Evolutionary conservation across 1,140 invertebrate genomes (phyloP).

Genomic region (Drosophila triauraria): DNA sequence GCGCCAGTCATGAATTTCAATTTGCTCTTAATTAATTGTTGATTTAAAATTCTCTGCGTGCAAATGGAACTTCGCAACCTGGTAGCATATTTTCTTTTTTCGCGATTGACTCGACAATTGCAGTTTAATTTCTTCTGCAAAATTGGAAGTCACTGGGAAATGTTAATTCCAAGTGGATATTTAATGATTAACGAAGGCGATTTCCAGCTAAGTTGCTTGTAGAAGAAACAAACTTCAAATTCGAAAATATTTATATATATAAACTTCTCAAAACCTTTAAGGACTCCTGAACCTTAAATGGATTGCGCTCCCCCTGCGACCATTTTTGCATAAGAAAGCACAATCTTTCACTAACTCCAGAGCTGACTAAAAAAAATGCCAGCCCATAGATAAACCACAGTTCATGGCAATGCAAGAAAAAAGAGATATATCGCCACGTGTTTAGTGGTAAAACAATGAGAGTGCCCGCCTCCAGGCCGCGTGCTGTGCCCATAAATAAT

Average conservation of each 20-base stretch:
- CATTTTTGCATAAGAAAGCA: conserved; percentile 39
- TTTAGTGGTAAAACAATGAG: conserved; percentile 49
- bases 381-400: conserved; percentile 19
- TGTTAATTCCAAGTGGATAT: background rate
- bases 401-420: conserved; percentile 21
- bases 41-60: conserved; percentile 68
- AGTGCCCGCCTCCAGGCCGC: conserved; percentile 9
- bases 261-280: background rate
- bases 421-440: conserved; percentile 48
- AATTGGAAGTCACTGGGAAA: background rate
- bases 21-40: conserved; percentile 79
- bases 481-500: conserved; percentile 52
- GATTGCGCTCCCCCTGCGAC: background rate
- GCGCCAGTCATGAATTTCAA: conserved; percentile 76
- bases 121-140: background rate
- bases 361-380: conserved; percentile 16
- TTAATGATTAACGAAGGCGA: background rate
- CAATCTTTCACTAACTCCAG: conserved; percentile 17
- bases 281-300: background rate
- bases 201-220: background rate
- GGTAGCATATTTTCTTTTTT: background rate
- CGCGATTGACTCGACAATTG: conserved; percentile 2
- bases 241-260: background rate
- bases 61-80: conserved; percentile 16
- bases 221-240: too few species aligned